A percentile compares a stretch with the other conserved stretches of the same genome.
These are phyloP conservation scores for Drosophila tsacasi DNA, from an alignment of 1,140 invertebrate genomes.

Conservation along the genomic window DNA sequence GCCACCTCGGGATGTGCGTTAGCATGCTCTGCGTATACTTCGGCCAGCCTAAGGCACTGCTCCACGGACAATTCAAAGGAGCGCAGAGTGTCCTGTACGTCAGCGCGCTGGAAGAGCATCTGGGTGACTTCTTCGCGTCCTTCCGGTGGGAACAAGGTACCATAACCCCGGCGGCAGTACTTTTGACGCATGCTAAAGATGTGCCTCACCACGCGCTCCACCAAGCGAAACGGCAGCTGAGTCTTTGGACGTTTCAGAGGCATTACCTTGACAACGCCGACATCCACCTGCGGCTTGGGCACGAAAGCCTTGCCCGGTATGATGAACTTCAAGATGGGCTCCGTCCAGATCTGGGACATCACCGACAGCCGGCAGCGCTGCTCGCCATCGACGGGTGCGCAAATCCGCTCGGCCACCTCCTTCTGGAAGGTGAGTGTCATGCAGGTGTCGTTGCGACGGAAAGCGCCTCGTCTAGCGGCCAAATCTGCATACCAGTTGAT, in stretches of 20 bases:
- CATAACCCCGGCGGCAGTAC: constrained; percentile 89
- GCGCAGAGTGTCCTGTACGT: constrained; percentile 89
- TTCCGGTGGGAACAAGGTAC: constrained; percentile 92
- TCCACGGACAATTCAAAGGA: constrained; percentile 91
- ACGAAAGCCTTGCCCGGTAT: constrained; percentile 96
- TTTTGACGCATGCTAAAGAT: constrained; percentile 96
- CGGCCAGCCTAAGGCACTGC: constrained; percentile 92
- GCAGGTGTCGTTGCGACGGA: constrained; percentile 92
- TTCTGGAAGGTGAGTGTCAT: constrained; percentile 99
- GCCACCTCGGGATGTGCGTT: constrained; percentile 89
- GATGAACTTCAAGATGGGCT: constrained; percentile 93
- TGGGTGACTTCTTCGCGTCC: constrained; percentile 88
- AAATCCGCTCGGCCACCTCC: constrained; percentile 96
- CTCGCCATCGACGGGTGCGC: constrained; percentile 88
- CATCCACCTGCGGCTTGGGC: constrained; percentile 97
- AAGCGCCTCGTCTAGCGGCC: constrained; percentile 91
- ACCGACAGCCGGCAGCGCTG: constrained; percentile 95
- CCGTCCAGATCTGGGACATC: constrained; percentile 97
- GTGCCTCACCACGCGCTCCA: constrained; percentile 95
- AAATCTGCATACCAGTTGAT: constrained; percentile 95
- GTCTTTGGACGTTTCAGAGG: constrained; percentile 93
- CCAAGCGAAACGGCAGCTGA: constrained; percentile 91
- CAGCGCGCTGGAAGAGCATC: constrained; percentile 90
- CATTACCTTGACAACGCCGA: constrained; percentile 95
- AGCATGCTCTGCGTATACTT: constrained; percentile 91